Conservation (phyloP, 2,113 vertebrate species). For the Climacteris rufus region DNA sequence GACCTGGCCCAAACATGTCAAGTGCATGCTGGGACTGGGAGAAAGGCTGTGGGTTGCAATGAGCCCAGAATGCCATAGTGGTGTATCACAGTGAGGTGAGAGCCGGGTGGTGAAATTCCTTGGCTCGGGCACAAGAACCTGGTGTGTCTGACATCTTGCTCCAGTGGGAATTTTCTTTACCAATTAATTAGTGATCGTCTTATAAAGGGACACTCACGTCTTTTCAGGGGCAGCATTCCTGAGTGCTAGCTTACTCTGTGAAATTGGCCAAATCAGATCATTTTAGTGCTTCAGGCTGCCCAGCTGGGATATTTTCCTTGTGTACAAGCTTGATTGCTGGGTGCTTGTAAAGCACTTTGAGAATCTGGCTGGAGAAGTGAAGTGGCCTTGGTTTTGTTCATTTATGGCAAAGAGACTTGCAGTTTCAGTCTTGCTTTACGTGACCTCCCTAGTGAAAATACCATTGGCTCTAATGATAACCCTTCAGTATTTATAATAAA, state of each 20-base stretch:
- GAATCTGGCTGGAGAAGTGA: background rate
- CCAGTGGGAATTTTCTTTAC: conserved; percentile 10
- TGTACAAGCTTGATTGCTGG: background rate
- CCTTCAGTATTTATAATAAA: background rate
- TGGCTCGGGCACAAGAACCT: background rate
- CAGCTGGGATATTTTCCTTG: background rate
- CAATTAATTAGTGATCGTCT: background rate
- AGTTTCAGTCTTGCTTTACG: background rate
- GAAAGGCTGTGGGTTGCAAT: background rate
- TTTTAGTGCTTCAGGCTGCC: background rate
- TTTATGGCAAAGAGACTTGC: background rate
- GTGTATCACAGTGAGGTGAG: background rate
- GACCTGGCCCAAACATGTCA: background rate
- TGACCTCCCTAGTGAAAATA: background rate
- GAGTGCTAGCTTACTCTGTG: background rate
- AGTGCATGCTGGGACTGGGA: background rate
- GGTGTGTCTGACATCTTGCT: background rate
- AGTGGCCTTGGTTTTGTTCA: background rate
- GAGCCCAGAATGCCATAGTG: background rate
- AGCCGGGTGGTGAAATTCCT: conserved; percentile 33
- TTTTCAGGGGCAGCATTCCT: background rate
- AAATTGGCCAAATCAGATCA: background rate
- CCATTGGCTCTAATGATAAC: background rate
- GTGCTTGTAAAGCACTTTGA: conserved; percentile 18
- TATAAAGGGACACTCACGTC: background rate